Conservation (phyloP, 2,113 vertebrate species). For the Oriolus oriolus region DNA sequence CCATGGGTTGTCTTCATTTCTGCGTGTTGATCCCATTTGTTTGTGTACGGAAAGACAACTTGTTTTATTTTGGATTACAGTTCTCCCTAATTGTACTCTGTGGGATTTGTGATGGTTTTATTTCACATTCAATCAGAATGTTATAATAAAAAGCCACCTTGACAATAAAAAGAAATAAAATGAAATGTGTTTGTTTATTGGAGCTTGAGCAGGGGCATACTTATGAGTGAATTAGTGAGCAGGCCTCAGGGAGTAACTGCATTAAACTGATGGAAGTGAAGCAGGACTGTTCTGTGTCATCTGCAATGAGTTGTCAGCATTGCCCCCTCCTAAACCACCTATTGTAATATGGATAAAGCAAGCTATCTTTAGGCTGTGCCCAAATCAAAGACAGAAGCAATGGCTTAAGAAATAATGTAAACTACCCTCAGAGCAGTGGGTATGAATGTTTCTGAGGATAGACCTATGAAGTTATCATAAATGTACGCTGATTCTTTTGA, state of each 20-base stretch:
- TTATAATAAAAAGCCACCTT: neutral
- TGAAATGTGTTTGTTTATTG: neutral
- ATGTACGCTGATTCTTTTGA: neutral
- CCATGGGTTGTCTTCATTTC: neutral
- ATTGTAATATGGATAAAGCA: neutral
- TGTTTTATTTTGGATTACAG: neutral
- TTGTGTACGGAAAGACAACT: neutral
- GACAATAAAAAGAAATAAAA: constrained; percentile 9
- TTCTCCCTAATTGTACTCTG: neutral
- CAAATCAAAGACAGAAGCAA: neutral
- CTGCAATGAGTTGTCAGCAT: neutral
- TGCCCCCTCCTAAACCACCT: neutral
- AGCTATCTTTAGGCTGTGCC: neutral
- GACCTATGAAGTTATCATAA: neutral
- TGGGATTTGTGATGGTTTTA: neutral
- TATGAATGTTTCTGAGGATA: neutral
- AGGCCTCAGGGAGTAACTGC: neutral
- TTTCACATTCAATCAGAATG: neutral
- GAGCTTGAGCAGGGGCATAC: neutral
- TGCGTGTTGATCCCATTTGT: neutral
- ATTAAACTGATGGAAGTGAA: neutral
- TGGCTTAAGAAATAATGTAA: neutral
- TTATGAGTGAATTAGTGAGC: neutral
- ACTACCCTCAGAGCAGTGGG: neutral
- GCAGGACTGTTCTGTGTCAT: neutral